Evolutionary conservation across 1,140 invertebrate species (phyloP), one percentile per base, ranked within the genome.

Genomic region (Heliconius nattereri): DNA sequence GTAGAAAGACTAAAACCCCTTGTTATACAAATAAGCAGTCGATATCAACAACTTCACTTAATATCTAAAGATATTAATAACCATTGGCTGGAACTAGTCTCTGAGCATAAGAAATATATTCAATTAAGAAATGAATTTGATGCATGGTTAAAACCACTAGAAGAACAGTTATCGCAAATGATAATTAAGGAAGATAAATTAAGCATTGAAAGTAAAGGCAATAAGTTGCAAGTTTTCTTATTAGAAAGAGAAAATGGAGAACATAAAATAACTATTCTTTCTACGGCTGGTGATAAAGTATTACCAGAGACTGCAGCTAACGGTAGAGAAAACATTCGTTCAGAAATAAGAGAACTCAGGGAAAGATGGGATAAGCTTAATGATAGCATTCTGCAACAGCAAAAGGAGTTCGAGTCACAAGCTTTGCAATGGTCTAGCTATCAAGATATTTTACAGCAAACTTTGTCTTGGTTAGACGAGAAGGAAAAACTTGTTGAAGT

Each of bases 291-390:
- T 7, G 98, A 99, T 87, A 97, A 97, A 90, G 96, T 99, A 35
- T 96, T 98, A 81, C 97, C 98, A 1, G 98, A 99, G 91, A 99
- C 98, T 7, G 97, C 98, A 6, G 97, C 98, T 35, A 96, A 96
- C 86, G 98, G 98, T 16, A 95, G 98, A 79, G 98, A 99, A 91
- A 96, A 96, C 52, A 97, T 99, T 57, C 95, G 98, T 13, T 96
- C 97, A 82, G 97, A 98, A 85, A 93, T 99, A 80, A 95, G 97
- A 90, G 95, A 95, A 29, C 95, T 97, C 75, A 96, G 97, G 88
- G 97, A 98, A 87, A 95, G 97, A 88, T 98, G 98, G 98, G 98
- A 99, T 83, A 96, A 96, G 88, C 92, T 99, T 0, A 96, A 97
- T 75, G 97, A 97, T 90, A 96, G 96, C 79, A 97, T 98, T 75